Percentiles rank a stretch among this genome's conserved stretches.
These are phyloP conservation scores for Zaprionus ghesquierei DNA, from an alignment of 1,140 invertebrate species.

Conservation along the genomic window DNA sequence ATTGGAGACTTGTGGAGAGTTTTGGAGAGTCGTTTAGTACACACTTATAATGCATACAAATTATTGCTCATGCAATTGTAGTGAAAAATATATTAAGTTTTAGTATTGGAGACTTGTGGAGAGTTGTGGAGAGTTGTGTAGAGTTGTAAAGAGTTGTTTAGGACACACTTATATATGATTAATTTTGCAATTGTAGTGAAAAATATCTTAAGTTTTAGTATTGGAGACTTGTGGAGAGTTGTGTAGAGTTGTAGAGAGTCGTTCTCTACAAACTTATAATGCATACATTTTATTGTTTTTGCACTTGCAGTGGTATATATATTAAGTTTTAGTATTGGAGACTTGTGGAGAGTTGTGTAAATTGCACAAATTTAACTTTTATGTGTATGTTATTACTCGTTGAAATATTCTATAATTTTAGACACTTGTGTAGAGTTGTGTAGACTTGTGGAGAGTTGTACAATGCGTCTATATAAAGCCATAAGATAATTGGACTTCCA, in stretches of 20 bases:
- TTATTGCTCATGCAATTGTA: no score
- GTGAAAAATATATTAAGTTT: background rate
- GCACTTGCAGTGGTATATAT: no score
- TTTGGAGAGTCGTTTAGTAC: no score
- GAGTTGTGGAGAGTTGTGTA: background rate
- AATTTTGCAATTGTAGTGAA: no score
- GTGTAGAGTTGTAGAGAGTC: background rate
- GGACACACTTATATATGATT: no score
- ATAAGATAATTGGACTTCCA: no score
- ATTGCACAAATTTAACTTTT: background rate
- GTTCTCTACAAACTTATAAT: no score
- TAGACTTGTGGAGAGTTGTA: no score
- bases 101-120: slow-evolving; percentile 6
- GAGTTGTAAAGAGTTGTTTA: background rate
- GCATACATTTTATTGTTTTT: no score
- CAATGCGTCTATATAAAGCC: no score
- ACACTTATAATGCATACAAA: no score
- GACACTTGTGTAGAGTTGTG: background rate
- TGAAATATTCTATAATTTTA: background rate
- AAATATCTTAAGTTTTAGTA: background rate
- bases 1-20: background rate
- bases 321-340: background rate
- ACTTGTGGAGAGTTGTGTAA: background rate
- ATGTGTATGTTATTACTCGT: background rate
- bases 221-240: background rate